These are phyloP conservation scores for Pituophis catenifer DNA, from an alignment of 2,113 vertebrate species.

Conservation along the genomic window DNA sequence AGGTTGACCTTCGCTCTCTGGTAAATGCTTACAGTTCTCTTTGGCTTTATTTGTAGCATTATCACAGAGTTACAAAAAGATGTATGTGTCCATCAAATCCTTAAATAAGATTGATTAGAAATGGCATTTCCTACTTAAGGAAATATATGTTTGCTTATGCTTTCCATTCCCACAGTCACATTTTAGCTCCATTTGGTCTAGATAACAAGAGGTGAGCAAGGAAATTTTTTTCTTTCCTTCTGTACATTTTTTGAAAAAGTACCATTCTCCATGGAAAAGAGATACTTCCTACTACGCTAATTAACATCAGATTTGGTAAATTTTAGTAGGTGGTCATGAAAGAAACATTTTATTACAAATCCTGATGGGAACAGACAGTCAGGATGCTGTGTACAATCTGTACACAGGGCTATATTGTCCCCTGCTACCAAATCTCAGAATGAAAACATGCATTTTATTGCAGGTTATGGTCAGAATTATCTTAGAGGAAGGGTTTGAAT, in stretches of 20 bases:
- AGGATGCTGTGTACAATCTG: slow-evolving; percentile 45
- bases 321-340: slow-evolving; percentile 20
- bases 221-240: slow-evolving; percentile 43
- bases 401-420: background rate
- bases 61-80: slow-evolving; percentile 40
- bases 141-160: slow-evolving; percentile 10
- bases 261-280: slow-evolving; percentile 67
- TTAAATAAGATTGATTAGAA: slow-evolving; percentile 54
- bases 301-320: slow-evolving; percentile 54
- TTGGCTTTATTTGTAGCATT: slow-evolving; percentile 38
- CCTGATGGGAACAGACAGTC: slow-evolving; percentile 33
- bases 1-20: slow-evolving; percentile 52
- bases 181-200: slow-evolving; percentile 46
- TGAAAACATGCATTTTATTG: background rate
- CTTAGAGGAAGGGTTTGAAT: background rate
- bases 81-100: slow-evolving; percentile 44
- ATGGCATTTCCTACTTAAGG: slow-evolving; percentile 48
- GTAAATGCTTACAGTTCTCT: slow-evolving; percentile 44
- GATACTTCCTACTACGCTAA: slow-evolving; percentile 63
- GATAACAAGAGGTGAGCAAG: slow-evolving; percentile 54
- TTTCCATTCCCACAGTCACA: slow-evolving; percentile 57
- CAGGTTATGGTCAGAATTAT: background rate
- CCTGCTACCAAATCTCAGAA: background rate
- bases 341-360: slow-evolving; percentile 36
- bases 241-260: slow-evolving; percentile 57